Conservation (phyloP, 2,888 invertebrate genomes). For the Drosophila percnosoma region DNA sequence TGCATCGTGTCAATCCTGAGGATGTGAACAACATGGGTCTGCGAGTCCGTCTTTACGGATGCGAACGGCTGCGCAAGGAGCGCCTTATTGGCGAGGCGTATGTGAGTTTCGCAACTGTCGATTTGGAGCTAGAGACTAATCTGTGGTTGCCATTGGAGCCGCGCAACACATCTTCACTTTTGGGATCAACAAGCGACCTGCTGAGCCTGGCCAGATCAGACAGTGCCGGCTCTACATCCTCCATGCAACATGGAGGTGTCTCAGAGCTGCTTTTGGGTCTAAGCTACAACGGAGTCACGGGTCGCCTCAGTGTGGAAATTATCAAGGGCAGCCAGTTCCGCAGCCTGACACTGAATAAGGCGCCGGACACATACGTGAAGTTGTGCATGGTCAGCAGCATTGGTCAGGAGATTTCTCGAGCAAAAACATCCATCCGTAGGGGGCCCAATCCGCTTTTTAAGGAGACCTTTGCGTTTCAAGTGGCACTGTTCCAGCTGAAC, state of each 20-base stretch:
- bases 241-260: conserved; percentile 94
- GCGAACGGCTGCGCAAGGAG: conserved; percentile 96
- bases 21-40: conserved; percentile 97
- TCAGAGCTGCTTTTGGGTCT: conserved; percentile 95
- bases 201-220: conserved; percentile 95
- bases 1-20: conserved; percentile 96
- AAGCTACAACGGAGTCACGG: conserved; percentile 96
- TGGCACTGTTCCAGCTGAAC: conserved; percentile 96
- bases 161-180: conserved; percentile 87
- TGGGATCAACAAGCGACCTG: conserved; percentile 87
- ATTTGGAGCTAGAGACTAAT: conserved; percentile 95
- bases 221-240: conserved; percentile 97
- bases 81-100: conserved; percentile 95
- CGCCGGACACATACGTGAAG: conserved; percentile 97
- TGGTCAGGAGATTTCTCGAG: conserved; percentile 96
- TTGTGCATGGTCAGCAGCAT: conserved; percentile 95
- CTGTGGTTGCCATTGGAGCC: conserved; percentile 94
- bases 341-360: conserved; percentile 91
- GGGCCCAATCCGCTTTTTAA: conserved; percentile 98
- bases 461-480: conserved; percentile 98
- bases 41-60: conserved; percentile 95
- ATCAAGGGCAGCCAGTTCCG: conserved; percentile 89
- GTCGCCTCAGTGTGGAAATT: conserved; percentile 95
- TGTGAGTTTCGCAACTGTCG: conserved; percentile 95
- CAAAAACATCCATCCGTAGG: conserved; percentile 95